Evolutionary conservation across 1,140 invertebrate species (phyloP).

Genomic region (Platorchestia sp.): DNA sequence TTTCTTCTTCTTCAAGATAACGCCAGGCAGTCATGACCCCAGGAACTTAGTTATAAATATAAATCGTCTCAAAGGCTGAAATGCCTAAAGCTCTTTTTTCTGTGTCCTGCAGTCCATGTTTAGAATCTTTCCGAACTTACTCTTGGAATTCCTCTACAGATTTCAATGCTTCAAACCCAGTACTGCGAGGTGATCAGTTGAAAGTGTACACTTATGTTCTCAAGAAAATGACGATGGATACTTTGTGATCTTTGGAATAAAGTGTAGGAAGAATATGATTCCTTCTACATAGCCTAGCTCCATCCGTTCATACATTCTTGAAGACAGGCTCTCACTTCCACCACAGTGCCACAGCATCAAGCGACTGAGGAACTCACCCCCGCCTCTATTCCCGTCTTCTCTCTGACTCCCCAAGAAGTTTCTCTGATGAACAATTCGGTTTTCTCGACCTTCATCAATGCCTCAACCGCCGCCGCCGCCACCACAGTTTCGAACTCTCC

Average conservation of each 20-base stretch:
- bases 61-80: background rate
- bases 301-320: background rate
- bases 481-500: background rate
- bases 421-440: constrained; percentile 52
- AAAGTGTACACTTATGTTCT: background rate
- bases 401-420: constrained; percentile 33
- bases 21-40: constrained; percentile 46
- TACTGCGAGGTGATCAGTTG: background rate
- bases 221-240: background rate
- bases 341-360: background rate
- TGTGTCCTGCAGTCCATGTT: constrained; percentile 25
- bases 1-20: constrained; percentile 21
- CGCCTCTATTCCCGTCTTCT: background rate
- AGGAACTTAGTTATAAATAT: background rate
- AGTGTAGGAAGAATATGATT: constrained; percentile 33
- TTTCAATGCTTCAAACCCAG: background rate
- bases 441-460: constrained; percentile 44
- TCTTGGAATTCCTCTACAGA: background rate
- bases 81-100: constrained; percentile 18
- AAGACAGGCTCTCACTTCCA: background rate
- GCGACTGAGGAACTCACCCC: background rate
- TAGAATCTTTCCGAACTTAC: background rate
- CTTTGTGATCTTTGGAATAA: constrained; percentile 28
- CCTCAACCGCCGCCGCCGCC: constrained; percentile 40
- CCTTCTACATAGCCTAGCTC: constrained; percentile 1